Base-by-base conservation (phyloP, 2,113 vertebrate species). In the Campylorhamphus procurvoides region DNA sequence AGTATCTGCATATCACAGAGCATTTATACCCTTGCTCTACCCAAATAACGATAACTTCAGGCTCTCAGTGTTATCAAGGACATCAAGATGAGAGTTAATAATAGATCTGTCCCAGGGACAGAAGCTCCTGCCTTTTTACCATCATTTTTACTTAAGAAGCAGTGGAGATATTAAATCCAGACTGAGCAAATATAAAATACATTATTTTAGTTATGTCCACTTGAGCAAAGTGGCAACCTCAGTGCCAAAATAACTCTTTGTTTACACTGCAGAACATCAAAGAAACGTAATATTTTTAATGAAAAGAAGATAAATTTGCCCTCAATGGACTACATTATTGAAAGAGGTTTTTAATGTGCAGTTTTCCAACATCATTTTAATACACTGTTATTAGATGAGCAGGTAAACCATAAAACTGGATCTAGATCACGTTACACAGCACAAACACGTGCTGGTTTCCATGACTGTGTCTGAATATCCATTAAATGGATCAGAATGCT, bases 71-170 rank as follows among this genome's bases (percentile, higher is more conserved):
- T 44, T 35, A 93, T 53, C 77, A 95, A 92, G 91, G 67, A 80
- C 63, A 81, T 91, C 87, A 87, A 37, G 59, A 87, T 75, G 47
- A 77, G 33, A 89, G 85, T 52, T 94, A 93, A 94, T 87, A 95
- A 89, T 18, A 93, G 55, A 91, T 60, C 35, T 87, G 22, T 72
- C 71, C 77, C 50, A 89, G 31, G n/a, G 82, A 83, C 14, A 93
- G 46, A 84, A 76, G 14, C 8, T 88, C 35, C 64, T 86, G n/a
- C 39, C 59, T 69, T 80, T 79, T 89, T 63, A 49, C 29, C 20
- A 74, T 52, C 8, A 42, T 77, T 91, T 78, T 76, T 46, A 78
- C 59, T 82, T 20, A 75, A 89, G 81, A 62, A 81, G 29, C 28
- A 87, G 75, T 9, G n/a, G 23, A 87, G 31, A 62, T 77, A 75